phyloP scores from a whole-genome alignment of 2,797 vertebrate species.

The Coilia nasus region DNA sequence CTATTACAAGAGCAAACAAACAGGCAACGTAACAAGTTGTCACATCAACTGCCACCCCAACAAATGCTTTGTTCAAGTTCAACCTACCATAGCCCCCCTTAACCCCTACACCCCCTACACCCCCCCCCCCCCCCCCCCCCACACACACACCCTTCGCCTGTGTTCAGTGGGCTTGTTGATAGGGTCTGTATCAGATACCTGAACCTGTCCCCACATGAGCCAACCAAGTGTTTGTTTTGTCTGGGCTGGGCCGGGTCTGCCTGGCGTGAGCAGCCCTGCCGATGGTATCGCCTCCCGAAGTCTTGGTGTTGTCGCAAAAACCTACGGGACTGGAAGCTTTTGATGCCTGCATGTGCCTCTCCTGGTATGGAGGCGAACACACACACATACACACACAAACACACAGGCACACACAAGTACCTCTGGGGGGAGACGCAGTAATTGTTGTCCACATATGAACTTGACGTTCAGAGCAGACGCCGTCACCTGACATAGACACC shows the following conservation, averaged over 20 bases:
- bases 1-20: neutral
- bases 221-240: constrained; percentile 15
- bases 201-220: constrained; percentile 26
- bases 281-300: neutral
- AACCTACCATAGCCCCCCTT: neutral
- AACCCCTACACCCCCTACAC: neutral
- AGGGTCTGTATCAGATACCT: constrained; percentile 15
- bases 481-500: neutral
- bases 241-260: neutral
- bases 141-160: neutral
- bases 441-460: neutral
- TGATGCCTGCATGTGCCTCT: neutral
- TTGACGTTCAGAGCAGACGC: neutral
- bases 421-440: neutral
- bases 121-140: neutral
- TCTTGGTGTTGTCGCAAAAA: constrained; percentile 1
- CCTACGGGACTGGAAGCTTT: neutral
- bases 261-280: neutral
- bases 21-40: constrained; percentile 3
- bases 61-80: neutral
- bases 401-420: neutral
- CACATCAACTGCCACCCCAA: constrained; percentile 15
- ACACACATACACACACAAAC: neutral
- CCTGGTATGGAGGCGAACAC: neutral
- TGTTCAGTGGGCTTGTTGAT: neutral